Conservation (phyloP, 1,140 invertebrate species). For the Brachionus asplanchnoidis region DNA sequence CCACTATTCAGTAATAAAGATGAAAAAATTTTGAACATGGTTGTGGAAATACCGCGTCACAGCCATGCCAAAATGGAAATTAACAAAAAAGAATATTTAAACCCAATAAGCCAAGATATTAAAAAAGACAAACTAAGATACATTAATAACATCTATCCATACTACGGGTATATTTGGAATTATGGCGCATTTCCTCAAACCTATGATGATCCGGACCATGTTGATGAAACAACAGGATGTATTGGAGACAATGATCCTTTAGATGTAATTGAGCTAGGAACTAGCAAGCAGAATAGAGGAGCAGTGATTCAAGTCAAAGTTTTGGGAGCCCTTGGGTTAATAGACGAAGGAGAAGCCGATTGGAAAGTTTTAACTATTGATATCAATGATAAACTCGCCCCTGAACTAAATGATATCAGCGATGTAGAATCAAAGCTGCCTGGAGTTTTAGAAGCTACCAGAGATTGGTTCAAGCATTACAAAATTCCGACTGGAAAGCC, state of each 20-base stretch:
- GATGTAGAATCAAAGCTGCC: slow-evolving; percentile 90
- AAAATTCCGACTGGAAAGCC: slow-evolving; percentile 98
- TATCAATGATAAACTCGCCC: slow-evolving; percentile 79
- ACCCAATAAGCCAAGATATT: slow-evolving; percentile 96
- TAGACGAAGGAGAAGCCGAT: slow-evolving; percentile 92
- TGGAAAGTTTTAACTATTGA: slow-evolving; percentile 95
- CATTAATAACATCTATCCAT: slow-evolving; percentile 94
- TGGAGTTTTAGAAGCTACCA: slow-evolving; percentile 81
- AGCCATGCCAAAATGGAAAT: slow-evolving; percentile 97
- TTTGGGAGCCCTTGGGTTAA: slow-evolving; percentile 78
- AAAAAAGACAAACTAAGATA: slow-evolving; percentile 92
- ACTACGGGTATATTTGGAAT: slow-evolving; percentile 99
- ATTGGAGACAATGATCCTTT: slow-evolving; percentile 98
- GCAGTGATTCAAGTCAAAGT: slow-evolving; percentile 87
- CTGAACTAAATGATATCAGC: slow-evolving; percentile 73
- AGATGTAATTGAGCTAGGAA: slow-evolving; percentile 95
- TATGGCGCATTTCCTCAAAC: slow-evolving; percentile 96
- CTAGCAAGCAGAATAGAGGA: slow-evolving; percentile 67
- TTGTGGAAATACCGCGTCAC: slow-evolving; percentile 97
- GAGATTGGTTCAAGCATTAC: slow-evolving; percentile 98
- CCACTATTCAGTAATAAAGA: slow-evolving; percentile 70
- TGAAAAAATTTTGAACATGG: slow-evolving; percentile 71
- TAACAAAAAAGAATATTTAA: slow-evolving; percentile 74
- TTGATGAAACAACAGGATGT: slow-evolving; percentile 79
- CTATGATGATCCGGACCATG: slow-evolving; percentile 91